These are phyloP conservation scores for Busseola fusca DNA, from an alignment of 2,888 invertebrate species.

Conservation along the genomic window DNA sequence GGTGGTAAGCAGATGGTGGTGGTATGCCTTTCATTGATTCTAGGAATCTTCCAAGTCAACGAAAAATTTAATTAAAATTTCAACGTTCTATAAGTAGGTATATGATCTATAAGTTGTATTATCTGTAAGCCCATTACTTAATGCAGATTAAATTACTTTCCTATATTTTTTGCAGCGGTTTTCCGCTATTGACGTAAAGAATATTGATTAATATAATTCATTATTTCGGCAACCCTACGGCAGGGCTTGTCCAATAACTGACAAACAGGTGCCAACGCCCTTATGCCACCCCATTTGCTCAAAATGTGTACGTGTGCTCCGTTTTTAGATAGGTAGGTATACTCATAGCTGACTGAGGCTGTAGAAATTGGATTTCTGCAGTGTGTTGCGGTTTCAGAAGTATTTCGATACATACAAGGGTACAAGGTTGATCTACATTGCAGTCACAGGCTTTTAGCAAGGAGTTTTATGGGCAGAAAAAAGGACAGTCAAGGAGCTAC, in stretches of 20 bases:
- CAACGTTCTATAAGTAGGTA: neutral
- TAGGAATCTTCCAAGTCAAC: neutral
- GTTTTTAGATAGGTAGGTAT: neutral
- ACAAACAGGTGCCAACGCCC: constrained; percentile 16
- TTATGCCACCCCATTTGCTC: neutral
- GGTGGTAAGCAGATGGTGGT: no score
- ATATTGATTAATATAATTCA: neutral
- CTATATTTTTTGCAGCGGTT: neutral
- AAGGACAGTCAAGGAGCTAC: no score
- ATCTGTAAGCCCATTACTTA: neutral
- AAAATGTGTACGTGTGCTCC: constrained; percentile 3
- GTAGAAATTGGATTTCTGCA: neutral
- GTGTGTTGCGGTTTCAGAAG: neutral
- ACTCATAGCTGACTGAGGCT: neutral
- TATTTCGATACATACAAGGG: neutral
- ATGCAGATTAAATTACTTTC: neutral
- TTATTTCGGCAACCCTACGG: constrained; percentile 22
- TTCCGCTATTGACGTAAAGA: neutral
- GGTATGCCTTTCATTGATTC: neutral
- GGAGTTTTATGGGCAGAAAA: neutral
- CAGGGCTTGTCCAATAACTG: constrained; percentile 20
- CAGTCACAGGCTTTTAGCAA: neutral
- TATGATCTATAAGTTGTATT: neutral
- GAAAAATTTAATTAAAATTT: neutral
- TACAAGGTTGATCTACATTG: neutral